phyloP scores from a whole-genome alignment of 2,888 invertebrate genomes.

The Leuctra nigra region DNA sequence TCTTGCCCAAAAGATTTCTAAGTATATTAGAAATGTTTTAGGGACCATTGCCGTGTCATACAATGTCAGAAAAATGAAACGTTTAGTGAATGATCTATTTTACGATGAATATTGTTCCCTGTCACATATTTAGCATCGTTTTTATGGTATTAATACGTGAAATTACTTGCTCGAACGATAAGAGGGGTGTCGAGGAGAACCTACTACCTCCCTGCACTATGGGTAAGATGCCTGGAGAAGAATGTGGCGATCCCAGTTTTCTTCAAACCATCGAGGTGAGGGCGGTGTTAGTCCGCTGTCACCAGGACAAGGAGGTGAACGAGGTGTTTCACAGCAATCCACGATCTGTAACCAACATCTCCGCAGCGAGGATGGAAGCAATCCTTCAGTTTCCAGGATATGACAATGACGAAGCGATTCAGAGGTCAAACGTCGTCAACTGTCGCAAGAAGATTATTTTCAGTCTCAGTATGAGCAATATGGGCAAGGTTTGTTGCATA shows the following conservation, averaged over 20 bases:
- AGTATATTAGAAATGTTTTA: too few relatives aligned
- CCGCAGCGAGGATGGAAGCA: constrained; percentile 29
- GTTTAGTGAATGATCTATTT: background rate
- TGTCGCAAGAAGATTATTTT: constrained; percentile 33
- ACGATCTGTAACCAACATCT: constrained; percentile 6
- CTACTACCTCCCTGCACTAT: background rate
- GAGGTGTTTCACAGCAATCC: constrained; percentile 9
- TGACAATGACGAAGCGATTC: constrained; percentile 19
- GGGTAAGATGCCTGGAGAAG: background rate
- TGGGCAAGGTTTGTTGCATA: constrained; percentile 34
- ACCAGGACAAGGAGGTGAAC: constrained; percentile 22
- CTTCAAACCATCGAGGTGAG: constrained; percentile 31
- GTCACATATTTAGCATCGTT: background rate
- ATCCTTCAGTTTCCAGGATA: constrained; percentile 31
- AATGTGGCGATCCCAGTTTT: constrained; percentile 24
- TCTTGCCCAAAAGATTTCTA: too few relatives aligned
- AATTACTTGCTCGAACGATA: background rate
- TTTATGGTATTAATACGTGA: background rate
- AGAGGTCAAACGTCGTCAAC: constrained; percentile 29
- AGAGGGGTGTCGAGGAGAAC: background rate
- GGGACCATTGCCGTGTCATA: too few relatives aligned
- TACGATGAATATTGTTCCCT: background rate
- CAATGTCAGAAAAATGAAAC: background rate
- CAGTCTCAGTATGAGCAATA: constrained; percentile 34
- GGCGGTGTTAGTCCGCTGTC: constrained; percentile 31